Evolutionary conservation across 2,113 vertebrate species (phyloP).

Genomic region (Empidonax alnorum): DNA sequence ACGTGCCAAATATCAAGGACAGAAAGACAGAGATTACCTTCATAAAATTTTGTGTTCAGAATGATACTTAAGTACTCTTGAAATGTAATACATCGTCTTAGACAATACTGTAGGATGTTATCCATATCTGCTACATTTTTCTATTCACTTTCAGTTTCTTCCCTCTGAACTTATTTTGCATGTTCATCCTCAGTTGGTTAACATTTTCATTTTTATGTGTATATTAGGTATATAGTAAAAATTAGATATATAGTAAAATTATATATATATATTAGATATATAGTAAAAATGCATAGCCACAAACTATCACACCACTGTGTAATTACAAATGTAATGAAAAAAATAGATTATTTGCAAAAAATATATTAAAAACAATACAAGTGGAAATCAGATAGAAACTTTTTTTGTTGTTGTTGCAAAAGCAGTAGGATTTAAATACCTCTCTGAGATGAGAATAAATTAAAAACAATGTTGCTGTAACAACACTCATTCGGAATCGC

Average conservation of each 20-base stretch:
- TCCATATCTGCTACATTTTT: background rate
- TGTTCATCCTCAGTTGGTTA: background rate
- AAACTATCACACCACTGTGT: background rate
- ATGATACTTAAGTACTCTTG: background rate
- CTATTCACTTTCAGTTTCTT: background rate
- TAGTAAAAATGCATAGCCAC: background rate
- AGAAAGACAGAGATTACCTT: background rate
- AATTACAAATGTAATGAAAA: background rate
- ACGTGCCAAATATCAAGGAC: background rate
- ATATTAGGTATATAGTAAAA: background rate
- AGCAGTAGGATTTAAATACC: no score
- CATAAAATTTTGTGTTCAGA: background rate
- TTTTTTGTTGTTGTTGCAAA: background rate
- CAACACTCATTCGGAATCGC: background rate
- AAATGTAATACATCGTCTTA: background rate
- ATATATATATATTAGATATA: background rate
- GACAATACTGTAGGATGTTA: background rate
- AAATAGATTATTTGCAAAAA: background rate
- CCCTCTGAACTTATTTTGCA: background rate
- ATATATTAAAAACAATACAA: background rate
- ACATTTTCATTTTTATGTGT: background rate
- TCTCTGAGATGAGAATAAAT: no score
- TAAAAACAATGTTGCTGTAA: background rate
- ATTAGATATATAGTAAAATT: background rate
- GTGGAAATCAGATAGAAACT: background rate